Conservation (phyloP, 2,797 vertebrate species). For the Chlorospingus flavigularis region DNA sequence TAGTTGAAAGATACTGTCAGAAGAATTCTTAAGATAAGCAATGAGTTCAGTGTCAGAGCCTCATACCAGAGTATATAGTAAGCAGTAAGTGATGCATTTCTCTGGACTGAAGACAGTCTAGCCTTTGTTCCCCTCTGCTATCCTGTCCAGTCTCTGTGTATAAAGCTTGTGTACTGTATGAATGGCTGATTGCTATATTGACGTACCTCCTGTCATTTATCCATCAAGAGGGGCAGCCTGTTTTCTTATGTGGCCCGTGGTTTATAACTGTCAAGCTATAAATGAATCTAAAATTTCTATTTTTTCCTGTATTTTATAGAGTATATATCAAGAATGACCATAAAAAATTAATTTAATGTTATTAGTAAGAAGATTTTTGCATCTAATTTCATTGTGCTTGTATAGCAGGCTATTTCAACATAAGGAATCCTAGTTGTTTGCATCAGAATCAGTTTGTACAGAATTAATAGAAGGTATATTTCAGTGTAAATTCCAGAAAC, state of each 20-base stretch:
- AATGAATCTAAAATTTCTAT: not conserved
- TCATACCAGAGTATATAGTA: slow-evolving; percentile 43
- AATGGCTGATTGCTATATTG: not conserved
- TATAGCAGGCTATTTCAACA: not conserved
- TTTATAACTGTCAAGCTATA: not conserved
- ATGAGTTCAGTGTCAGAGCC: slow-evolving; percentile 20
- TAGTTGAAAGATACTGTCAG: slow-evolving; percentile 26
- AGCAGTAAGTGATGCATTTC: slow-evolving; percentile 33
- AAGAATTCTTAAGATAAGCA: slow-evolving; percentile 54
- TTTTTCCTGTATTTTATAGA: not conserved
- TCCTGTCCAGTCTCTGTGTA: not conserved
- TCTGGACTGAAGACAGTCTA: slow-evolving; percentile 24
- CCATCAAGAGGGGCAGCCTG: not conserved
- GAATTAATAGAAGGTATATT: not conserved
- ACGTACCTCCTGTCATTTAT: not conserved
- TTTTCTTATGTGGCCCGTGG: not conserved
- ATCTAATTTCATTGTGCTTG: not conserved
- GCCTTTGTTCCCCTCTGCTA: slow-evolving; percentile 37
- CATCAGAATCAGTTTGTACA: not conserved
- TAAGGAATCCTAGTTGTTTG: not conserved
- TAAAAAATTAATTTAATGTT: not conserved
- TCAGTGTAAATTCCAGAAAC: not conserved
- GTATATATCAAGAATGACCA: not conserved
- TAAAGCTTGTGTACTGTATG: not conserved
- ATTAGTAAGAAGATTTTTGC: not conserved